Percentiles rank a stretch among this genome's conserved stretches.
Evolutionary conservation across 2,113 vertebrate species (phyloP).

Genomic region (Prunella himalayana): DNA sequence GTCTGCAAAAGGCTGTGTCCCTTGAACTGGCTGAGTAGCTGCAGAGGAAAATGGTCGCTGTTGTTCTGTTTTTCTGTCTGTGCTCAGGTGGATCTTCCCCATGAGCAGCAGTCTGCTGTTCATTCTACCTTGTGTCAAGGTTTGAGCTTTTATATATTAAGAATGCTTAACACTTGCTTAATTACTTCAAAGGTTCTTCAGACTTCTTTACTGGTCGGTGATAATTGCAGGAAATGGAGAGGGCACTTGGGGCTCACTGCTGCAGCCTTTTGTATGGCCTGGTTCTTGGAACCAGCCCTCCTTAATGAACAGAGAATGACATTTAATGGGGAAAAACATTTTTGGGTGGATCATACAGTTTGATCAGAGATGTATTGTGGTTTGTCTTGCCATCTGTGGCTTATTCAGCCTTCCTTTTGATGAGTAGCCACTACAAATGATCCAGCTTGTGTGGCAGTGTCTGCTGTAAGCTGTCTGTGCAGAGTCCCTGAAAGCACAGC

Average conservation of each 20-base stretch:
- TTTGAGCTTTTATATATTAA: background rate
- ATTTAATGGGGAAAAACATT: background rate
- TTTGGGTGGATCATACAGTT: background rate
- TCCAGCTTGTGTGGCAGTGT: background rate
- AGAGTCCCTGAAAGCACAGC: background rate
- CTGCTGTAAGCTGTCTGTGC: background rate
- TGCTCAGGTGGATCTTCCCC: background rate
- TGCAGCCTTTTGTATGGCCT: background rate
- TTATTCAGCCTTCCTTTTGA: slow-evolving; percentile 26
- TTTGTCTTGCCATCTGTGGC: background rate
- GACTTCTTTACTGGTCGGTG: background rate
- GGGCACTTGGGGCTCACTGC: background rate
- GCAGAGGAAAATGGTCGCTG: background rate
- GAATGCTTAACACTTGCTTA: background rate
- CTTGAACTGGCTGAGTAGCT: background rate
- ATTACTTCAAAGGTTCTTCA: background rate
- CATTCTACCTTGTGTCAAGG: background rate
- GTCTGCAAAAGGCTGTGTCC: background rate
- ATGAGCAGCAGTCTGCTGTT: background rate
- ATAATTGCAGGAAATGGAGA: background rate
- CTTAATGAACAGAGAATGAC: background rate
- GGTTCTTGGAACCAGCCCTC: background rate
- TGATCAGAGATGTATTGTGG: background rate
- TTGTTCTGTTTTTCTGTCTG: background rate
- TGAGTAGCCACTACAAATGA: slow-evolving; percentile 3